phyloP scores from a whole-genome alignment of 2,797 vertebrate genomes.

The Gouania willdenowi region DNA sequence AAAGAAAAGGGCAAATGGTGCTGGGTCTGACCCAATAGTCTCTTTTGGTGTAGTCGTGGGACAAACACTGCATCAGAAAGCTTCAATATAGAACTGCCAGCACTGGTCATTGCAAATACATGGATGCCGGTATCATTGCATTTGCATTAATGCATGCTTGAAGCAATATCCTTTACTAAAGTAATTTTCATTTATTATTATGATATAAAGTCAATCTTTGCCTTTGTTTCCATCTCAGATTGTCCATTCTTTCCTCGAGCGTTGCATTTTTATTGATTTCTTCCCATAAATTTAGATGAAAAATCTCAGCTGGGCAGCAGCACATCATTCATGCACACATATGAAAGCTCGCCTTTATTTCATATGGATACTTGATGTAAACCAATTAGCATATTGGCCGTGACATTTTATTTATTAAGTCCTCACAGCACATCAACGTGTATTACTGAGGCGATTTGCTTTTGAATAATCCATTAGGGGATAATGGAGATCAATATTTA shows the following conservation, averaged over 20 bases:
- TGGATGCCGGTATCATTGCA: not conserved
- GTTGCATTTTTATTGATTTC: constrained; percentile 18
- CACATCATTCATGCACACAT: constrained; percentile 22
- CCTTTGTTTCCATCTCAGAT: constrained; percentile 1
- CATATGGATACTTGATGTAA: constrained; percentile 14
- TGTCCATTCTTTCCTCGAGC: constrained; percentile 2
- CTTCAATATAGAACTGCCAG: not conserved
- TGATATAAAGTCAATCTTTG: constrained; percentile 2
- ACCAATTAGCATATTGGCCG: constrained; percentile 16
- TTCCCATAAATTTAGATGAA: constrained; percentile 30
- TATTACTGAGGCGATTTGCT: constrained; percentile 24
- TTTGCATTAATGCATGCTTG: constrained; percentile 6
- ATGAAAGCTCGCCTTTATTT: constrained; percentile 16
- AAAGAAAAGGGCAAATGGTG: constrained; percentile 24
- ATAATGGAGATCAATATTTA: constrained; percentile 4
- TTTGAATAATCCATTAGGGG: constrained; percentile 38
- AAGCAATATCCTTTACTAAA: constrained; percentile 7
- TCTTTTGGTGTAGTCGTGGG: not conserved
- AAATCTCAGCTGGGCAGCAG: constrained; percentile 23
- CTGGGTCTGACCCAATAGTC: constrained; percentile 19
- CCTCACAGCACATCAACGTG: constrained; percentile 12
- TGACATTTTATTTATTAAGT: constrained; percentile 29
- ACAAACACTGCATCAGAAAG: constrained; percentile 6
- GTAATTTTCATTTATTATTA: constrained; percentile 10
- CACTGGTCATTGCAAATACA: not conserved